phyloP scores from a whole-genome alignment of 1,140 invertebrate species.

The Daktulosphaira vitifoliae region DNA sequence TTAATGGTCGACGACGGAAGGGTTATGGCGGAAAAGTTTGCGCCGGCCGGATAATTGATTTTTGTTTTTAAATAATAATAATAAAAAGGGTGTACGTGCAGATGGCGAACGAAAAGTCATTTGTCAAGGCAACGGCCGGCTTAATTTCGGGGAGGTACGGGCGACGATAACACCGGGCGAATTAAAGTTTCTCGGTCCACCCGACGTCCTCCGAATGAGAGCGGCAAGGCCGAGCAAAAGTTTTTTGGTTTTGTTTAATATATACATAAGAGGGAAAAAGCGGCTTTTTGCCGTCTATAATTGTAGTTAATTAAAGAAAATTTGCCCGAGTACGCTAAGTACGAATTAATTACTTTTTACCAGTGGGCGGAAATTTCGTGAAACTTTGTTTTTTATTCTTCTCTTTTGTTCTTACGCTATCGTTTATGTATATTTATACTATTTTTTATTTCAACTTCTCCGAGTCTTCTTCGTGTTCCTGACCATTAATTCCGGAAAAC shows the following conservation, averaged over 20 bases:
- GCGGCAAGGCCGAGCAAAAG: slow-evolving; percentile 3
- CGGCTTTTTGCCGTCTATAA: slow-evolving; percentile 25
- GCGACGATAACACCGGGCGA: slow-evolving; percentile 30
- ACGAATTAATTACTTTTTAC: slow-evolving; percentile 34
- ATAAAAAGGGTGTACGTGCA: slow-evolving; percentile 33
- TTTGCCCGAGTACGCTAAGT: slow-evolving; percentile 30
- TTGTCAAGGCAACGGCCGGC: slow-evolving; percentile 22
- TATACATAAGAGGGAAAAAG: slow-evolving; percentile 29
- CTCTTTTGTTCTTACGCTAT: slow-evolving; percentile 12
- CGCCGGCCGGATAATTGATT: slow-evolving; percentile 31
- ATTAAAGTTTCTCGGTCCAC: slow-evolving; percentile 11
- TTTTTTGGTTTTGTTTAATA: slow-evolving; percentile 33
- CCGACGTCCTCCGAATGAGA: no score
- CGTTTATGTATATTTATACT: slow-evolving; percentile 3
- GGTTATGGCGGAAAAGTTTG: slow-evolving; percentile 22
- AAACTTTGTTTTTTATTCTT: slow-evolving; percentile 31
- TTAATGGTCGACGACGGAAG: slow-evolving; percentile 25
- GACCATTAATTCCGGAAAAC: slow-evolving; percentile 33
- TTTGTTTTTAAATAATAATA: slow-evolving; percentile 27
- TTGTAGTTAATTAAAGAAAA: slow-evolving; percentile 34
- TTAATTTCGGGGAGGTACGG: slow-evolving; percentile 26
- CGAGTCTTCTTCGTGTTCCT: slow-evolving; percentile 8
- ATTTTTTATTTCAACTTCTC: slow-evolving; percentile 15
- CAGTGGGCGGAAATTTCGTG: slow-evolving; percentile 31
- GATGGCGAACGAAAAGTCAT: slow-evolving; percentile 31